Evolutionary conservation across 1,140 invertebrate genomes (phyloP), one percentile per base, ranked within the genome.

Genomic region (Lasaia peninsularis): DNA sequence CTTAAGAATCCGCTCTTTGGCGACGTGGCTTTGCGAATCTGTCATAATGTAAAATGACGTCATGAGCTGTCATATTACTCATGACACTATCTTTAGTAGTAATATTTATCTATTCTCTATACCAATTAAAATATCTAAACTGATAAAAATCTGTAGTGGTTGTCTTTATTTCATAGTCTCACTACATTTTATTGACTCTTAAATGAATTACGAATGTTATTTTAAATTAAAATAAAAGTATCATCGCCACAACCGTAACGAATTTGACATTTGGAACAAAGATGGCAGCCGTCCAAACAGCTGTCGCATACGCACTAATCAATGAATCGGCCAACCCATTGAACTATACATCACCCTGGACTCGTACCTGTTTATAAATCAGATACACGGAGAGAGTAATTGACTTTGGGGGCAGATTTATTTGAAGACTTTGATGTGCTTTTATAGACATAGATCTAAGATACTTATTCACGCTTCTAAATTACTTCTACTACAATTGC

Each of bases 221-320:
- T 40, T 44, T 24, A 48, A 48, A 56, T 56, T 56, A 31, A 56
- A 56, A 56, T 44, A 44, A 56, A 40, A 56, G 40, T 56, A 44
- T 49, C 52, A 65, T 59, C 52, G 44, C 35, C 58, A 60, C 52
- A 58, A 63, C 52, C 56, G 52, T 44, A 62, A 57, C 55, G 54
- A 60, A 58, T 62, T 48, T 62, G 68, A 65, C 65, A 70, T 64
- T 64, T 67, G 65, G 60, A 70, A 67, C 68, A 67, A 70, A 67
- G 65, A 67, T 67, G 68, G 68, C 68, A 67, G 37, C 33, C 18
- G 50, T 61, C 68, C 65, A 65, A 56, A 52, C 63, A 53, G 63
- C 60, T 58, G 62, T 60, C 58, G 56, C 58, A 54, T 58, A 61
- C 61, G 53, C 53, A 56, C 53, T 56, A 44, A 62, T 70, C 68